Evolutionary conservation across 1,140 invertebrate genomes (phyloP).

Genomic region (Lepidurus apus): DNA sequence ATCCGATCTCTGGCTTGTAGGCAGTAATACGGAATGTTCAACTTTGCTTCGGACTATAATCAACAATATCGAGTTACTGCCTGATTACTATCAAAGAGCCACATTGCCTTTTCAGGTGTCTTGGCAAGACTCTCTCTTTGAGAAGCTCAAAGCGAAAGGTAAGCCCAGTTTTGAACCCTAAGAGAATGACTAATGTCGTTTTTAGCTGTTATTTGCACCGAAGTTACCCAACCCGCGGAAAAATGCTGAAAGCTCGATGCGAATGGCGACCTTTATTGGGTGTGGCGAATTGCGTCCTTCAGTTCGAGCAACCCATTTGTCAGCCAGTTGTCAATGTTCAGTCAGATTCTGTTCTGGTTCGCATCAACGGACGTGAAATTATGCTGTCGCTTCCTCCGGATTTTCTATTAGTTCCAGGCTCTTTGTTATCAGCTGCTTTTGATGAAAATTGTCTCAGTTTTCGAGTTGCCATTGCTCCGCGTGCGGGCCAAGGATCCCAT

Average conservation of each 20-base stretch:
- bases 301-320: neutral
- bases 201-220: neutral
- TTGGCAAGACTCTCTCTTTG: constrained; percentile 27
- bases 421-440: neutral
- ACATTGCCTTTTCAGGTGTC: constrained; percentile 54
- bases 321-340: constrained; percentile 5
- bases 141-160: constrained; percentile 12
- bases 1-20: constrained; percentile 41
- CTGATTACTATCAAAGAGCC: constrained; percentile 76
- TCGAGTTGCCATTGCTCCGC: neutral
- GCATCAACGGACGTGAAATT: neutral
- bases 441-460: neutral
- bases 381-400: neutral
- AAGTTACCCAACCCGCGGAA: neutral
- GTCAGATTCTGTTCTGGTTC: neutral
- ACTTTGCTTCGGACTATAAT: constrained; percentile 87
- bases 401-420: neutral
- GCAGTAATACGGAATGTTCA: constrained; percentile 69
- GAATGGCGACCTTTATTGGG: constrained; percentile 1
- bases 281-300: neutral
- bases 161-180: neutral
- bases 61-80: constrained; percentile 73
- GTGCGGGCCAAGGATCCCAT: neutral
- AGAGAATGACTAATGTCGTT: neutral
- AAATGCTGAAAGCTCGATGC: neutral